Evolutionary conservation across 2,888 invertebrate species (phyloP), one percentile per base, ranked within the genome.

Genomic region (Macrophya annulata): DNA sequence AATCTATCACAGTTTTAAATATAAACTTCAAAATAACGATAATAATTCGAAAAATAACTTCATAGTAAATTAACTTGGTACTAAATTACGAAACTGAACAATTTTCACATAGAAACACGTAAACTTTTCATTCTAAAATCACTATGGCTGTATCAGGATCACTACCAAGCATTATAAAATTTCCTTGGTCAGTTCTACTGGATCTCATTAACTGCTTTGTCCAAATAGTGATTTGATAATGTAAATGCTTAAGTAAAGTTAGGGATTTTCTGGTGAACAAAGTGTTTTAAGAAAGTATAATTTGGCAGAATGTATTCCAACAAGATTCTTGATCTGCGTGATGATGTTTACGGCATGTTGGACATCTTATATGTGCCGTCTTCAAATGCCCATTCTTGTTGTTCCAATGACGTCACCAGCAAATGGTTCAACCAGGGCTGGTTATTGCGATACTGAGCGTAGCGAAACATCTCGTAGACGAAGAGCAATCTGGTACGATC

Each of bases 291-390:
- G 37, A 62, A 72, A 79, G 17, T 48, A 77, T 43, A 55, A 59
- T 68, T 82, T 90, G 88, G 2, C 89, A 95, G 95, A 90, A 88
- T 93, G 93, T 89, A 91, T 95, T 71, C 95, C 96, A n/a, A 94
- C 93, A 85, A 93, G 96, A 77, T 91, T 94, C 10, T 89, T 94
- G 85, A 93, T 96, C 51, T 96, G 95, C 72, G 87, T 96, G 68
- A 97, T 97, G 97, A 93, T 97, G 88, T 96, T 97, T 91, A 96
- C 96, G 86, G 95, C 96, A 87, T 96, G 96, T 88, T 96, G 97
- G 94, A 95, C 96, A 88, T 95, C 95, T 21, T 97, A 97, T 93
- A 96, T 96, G 96, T 94, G 96, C 87, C 95, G 97, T 82, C 96
- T 97, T 1, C 97, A 97, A 91, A 96, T 97, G 94, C 96, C 97